Base-by-base conservation (phyloP, 2,113 vertebrate genomes). In the Corythornis madagascariensis region DNA sequence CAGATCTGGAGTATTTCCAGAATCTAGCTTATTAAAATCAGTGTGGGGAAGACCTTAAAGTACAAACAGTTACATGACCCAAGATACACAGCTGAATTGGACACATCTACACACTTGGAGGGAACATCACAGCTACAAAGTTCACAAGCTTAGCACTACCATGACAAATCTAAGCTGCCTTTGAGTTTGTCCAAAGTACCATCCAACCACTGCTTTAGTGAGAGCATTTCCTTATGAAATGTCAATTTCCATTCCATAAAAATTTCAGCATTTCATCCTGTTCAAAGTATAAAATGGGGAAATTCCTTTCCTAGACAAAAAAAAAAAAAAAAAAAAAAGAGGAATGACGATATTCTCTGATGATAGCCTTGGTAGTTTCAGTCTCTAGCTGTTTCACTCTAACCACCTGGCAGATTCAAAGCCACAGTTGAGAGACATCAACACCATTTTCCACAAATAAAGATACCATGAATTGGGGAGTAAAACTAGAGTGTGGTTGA, bases 261-360 rank as follows among this genome's bases (percentile, higher is more conserved):
- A 50, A 25, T 66, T 76, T 66, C 45, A 70, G 53, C 45, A 47
- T 63, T 87, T 80, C 1, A 42, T 48, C 70, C 64, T 67, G 50
- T 66, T 70, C 33, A 16, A 52, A 85, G 61, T 31, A 47, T 40
- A 87, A 59, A 65, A 70, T 64, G 74, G 12, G 25, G 47, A 42
- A 70, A 92, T 92, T 90, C 79, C 55, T 69, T 50, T 80, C 80
- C 64, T 29, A 92, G 80, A 90, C 28, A 81, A 76, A 93, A 96
- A 38, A 38, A 38, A 81, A 76, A 92, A 96, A 81, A 76, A 93
- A 96, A 81, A 76, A 93, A 96, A 94, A 88, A 50, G 19, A 77
- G 38, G 18, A 67, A 7, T 73, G n/a, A n/a, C n/a, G n/a, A n/a
- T n/a, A n/a, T n/a, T n/a, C n/a, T 47, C 64, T 47, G 35, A 55